Conservation (phyloP, 2,797 vertebrate genomes). For the Allobates femoralis region DNA sequence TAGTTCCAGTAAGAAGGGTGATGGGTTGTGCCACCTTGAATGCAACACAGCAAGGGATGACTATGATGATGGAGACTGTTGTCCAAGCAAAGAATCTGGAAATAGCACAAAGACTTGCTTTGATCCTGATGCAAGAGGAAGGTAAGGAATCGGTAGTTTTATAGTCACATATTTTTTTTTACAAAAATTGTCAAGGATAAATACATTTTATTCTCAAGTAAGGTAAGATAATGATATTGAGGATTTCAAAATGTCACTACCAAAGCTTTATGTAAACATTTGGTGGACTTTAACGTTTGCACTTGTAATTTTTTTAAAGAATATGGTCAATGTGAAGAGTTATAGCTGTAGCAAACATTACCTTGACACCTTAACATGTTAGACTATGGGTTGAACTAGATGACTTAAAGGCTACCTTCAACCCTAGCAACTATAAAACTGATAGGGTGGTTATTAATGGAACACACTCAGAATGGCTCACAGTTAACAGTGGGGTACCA, state of each 20-base stretch:
- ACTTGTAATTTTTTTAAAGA: no score
- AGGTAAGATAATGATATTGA: neutral
- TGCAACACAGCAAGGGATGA: constrained; percentile 94
- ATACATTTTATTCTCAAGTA: neutral
- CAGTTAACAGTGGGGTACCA: no score
- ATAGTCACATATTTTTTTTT: neutral
- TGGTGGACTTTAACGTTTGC: no score
- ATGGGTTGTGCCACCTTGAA: constrained; percentile 87
- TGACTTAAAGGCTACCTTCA: no score
- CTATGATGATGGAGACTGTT: constrained; percentile 97
- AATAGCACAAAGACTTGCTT: constrained; percentile 89
- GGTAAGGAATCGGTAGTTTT: constrained; percentile 76
- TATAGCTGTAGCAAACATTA: no score
- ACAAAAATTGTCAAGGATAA: neutral
- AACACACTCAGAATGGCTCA: no score
- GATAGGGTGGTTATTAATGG: no score
- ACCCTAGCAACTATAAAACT: no score
- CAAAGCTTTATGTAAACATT: neutral
- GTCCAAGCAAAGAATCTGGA: constrained; percentile 82
- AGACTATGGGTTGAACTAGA: no score
- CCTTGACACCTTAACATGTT: no score
- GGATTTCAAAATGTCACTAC: neutral
- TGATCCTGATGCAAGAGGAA: constrained; percentile 89
- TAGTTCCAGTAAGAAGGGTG: constrained; percentile 90
- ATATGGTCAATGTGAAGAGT: no score